phyloP scores from a whole-genome alignment of 2,113 vertebrate species.

The Nesospiza acunhae region DNA sequence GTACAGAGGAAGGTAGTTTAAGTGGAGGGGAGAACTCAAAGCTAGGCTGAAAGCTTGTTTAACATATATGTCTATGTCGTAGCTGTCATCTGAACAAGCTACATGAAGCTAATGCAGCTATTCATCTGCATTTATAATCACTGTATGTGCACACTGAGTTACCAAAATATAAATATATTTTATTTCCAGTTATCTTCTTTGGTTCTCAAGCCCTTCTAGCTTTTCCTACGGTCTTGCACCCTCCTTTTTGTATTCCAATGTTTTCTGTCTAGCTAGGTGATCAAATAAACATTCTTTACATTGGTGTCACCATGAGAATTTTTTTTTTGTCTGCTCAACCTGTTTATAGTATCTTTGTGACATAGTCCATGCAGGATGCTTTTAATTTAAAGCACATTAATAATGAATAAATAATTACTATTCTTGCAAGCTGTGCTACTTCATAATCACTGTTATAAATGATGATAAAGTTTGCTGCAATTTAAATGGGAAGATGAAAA shows the following conservation, averaged over 20 bases:
- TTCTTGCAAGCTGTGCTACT: not conserved
- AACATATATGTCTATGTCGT: not conserved
- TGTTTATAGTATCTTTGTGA: not conserved
- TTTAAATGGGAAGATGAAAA: not conserved
- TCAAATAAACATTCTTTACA: not conserved
- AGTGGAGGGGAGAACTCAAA: not conserved
- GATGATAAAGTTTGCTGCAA: not conserved
- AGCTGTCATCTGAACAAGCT: not conserved
- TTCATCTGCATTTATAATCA: not conserved
- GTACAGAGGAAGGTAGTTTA: not conserved
- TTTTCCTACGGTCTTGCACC: not conserved
- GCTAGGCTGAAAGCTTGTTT: not conserved
- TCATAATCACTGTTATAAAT: not conserved
- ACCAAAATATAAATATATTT: not conserved
- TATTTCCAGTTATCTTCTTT: not conserved
- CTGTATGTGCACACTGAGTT: accelerated
- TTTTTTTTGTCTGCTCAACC: not conserved
- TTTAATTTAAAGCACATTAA: not conserved
- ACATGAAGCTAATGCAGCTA: not conserved
- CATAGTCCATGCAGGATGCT: not conserved
- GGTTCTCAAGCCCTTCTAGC: not conserved
- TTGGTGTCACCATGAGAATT: not conserved
- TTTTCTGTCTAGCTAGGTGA: not conserved
- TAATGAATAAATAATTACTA: not conserved
- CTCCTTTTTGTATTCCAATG: not conserved